Percentiles rank a stretch among this genome's conserved stretches.
phyloP scores from a whole-genome alignment of 2,113 vertebrate species.

The Scomber colias region DNA sequence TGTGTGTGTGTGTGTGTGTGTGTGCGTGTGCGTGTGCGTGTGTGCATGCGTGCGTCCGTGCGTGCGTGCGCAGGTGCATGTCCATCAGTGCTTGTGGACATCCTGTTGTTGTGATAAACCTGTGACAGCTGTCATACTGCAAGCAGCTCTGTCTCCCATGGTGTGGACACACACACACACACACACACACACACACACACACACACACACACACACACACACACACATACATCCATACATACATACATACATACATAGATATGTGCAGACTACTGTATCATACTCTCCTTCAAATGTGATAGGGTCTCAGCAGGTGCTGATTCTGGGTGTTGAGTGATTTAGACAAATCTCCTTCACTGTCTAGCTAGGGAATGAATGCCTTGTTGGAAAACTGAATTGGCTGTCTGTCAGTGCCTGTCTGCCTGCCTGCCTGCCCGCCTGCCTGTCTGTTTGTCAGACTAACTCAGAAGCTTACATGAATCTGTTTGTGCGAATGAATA shows the following conservation, averaged over 20 bases:
- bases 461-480: background rate
- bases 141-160: conserved; percentile 47
- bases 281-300: conserved; percentile 54
- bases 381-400: conserved; percentile 39
- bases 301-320: conserved; percentile 60
- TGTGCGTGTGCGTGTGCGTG: conserved; percentile 5
- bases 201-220: no score
- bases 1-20: background rate
- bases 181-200: conserved; percentile 9
- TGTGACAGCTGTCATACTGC: conserved; percentile 76
- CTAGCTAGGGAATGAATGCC: conserved; percentile 46
- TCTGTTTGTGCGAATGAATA: conserved; percentile 25
- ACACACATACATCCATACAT: no score
- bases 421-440: background rate
- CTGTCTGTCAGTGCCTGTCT: conserved; percentile 1
- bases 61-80: background rate
- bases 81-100: conserved; percentile 37
- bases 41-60: background rate
- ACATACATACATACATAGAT: no score
- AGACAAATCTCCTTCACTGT: conserved; percentile 64
- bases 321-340: conserved; percentile 63
- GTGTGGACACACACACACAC: conserved; percentile 28
- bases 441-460: conserved; percentile 20
- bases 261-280: conserved; percentile 27
- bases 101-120: conserved; percentile 68